Evolutionary conservation across 1,140 invertebrate species (phyloP).

Genomic region (Pomacea maculata): DNA sequence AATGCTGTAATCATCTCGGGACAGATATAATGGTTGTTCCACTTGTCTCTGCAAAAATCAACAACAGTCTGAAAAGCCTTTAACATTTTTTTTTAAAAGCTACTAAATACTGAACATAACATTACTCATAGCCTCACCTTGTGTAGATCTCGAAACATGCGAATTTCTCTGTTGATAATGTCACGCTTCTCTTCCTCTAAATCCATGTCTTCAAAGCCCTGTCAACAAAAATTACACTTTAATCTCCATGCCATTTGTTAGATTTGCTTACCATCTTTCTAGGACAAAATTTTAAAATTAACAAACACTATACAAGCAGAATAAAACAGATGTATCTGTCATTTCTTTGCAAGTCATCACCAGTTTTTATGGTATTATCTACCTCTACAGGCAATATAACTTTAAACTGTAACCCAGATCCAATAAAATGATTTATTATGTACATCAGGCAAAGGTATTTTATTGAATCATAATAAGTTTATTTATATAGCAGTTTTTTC

Average conservation of each 20-base stretch:
- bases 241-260: background rate
- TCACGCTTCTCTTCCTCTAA: conserved; percentile 93
- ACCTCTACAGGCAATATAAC: too few species aligned
- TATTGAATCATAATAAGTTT: too few species aligned
- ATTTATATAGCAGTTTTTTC: too few species aligned
- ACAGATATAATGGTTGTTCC: too few species aligned
- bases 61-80: background rate
- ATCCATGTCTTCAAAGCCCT: conserved; percentile 70
- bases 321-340: background rate
- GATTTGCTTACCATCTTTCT: background rate
- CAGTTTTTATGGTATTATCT: too few species aligned
- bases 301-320: background rate
- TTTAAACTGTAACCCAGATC: too few species aligned
- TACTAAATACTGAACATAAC: background rate
- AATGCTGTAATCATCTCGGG: background rate
- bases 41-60: conserved; percentile 4
- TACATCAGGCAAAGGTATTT: too few species aligned
- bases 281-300: background rate
- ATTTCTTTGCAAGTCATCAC: background rate
- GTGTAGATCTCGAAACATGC: conserved; percentile 96
- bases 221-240: background rate
- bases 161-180: conserved; percentile 94
- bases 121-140: conserved; percentile 76
- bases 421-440: too few species aligned
- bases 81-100: background rate